Conservation (phyloP, 1,140 invertebrate genomes). For the Euwallacea fornicatus region DNA sequence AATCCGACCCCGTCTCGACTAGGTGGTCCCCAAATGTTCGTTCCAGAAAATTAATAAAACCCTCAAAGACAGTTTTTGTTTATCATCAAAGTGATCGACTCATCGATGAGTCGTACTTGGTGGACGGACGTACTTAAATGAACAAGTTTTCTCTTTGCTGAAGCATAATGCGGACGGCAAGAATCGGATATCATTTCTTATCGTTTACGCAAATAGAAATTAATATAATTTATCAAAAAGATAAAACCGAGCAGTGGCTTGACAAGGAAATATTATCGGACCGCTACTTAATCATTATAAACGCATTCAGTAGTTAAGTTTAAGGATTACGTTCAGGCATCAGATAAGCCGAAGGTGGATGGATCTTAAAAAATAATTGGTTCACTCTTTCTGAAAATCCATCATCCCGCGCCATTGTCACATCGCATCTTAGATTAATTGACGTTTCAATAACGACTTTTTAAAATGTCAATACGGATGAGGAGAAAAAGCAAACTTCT, state of each 20-base stretch:
- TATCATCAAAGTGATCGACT: no score
- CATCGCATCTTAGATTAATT: slow-evolving; percentile 43
- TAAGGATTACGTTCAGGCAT: slow-evolving; percentile 34
- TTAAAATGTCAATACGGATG: slow-evolving; percentile 42
- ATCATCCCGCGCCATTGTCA: slow-evolving; percentile 40
- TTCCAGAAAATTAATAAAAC: no score
- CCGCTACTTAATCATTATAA: slow-evolving; percentile 36
- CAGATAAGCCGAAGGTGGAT: slow-evolving; percentile 35
- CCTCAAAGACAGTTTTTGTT: no score
- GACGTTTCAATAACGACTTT: slow-evolving; percentile 44
- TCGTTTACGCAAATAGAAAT: slow-evolving; percentile 14
- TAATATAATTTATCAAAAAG: slow-evolving; percentile 33
- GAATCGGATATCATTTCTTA: background rate
- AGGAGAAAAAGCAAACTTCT: slow-evolving; percentile 35
- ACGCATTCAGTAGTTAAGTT: slow-evolving; percentile 34
- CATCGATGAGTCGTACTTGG: no score
- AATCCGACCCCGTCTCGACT: slow-evolving; percentile 7
- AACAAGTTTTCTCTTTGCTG: no score
- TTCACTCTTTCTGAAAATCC: slow-evolving; percentile 39
- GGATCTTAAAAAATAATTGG: slow-evolving; percentile 36
- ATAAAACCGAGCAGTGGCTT: slow-evolving; percentile 21
- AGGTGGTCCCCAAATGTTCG: slow-evolving; percentile 28
- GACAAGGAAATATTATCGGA: slow-evolving; percentile 33
- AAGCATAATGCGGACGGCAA: no score
- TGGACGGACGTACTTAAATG: no score